phyloP scores from a whole-genome alignment of 1,140 invertebrate species.

The Heliothis subflexa region DNA sequence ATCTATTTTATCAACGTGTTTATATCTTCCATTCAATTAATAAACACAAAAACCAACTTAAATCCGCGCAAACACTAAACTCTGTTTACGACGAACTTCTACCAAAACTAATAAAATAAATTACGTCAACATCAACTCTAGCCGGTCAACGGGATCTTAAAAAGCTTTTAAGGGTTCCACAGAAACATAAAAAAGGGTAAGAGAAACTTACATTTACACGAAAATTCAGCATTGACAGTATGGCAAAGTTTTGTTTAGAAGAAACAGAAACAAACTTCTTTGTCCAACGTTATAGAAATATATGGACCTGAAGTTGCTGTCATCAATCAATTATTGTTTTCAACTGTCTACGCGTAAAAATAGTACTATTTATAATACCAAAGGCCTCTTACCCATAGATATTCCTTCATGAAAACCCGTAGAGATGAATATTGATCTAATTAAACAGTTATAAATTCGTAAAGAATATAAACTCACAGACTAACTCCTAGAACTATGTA shows the following conservation, averaged over 20 bases:
- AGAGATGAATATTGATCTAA: not conserved
- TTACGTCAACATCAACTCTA: conserved; percentile 53
- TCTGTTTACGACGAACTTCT: conserved; percentile 47
- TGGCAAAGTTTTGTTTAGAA: conserved; percentile 3
- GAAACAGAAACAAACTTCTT: not conserved
- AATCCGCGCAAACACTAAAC: conserved; percentile 37
- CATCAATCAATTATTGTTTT: conserved; percentile 25
- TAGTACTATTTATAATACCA: not conserved
- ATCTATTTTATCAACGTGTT: not conserved
- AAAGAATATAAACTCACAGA: conserved; percentile 30
- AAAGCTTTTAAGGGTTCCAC: conserved; percentile 58
- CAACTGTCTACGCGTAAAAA: not conserved
- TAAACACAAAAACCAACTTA: conserved; percentile 36
- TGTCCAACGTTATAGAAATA: not conserved
- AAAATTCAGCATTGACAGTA: conserved; percentile 20
- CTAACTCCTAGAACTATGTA: conserved; percentile 38
- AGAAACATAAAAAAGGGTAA: conserved; percentile 44
- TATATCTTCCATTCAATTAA: conserved; percentile 15
- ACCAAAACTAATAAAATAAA: conserved; percentile 59
- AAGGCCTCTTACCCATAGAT: not conserved
- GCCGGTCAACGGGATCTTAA: conserved; percentile 52
- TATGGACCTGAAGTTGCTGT: not conserved
- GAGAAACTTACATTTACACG: conserved; percentile 44
- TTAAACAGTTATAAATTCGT: conserved; percentile 7
- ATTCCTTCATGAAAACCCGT: not conserved